Base-by-base conservation (phyloP, 2,797 vertebrate species). In the Amblyraja radiata region DNA sequence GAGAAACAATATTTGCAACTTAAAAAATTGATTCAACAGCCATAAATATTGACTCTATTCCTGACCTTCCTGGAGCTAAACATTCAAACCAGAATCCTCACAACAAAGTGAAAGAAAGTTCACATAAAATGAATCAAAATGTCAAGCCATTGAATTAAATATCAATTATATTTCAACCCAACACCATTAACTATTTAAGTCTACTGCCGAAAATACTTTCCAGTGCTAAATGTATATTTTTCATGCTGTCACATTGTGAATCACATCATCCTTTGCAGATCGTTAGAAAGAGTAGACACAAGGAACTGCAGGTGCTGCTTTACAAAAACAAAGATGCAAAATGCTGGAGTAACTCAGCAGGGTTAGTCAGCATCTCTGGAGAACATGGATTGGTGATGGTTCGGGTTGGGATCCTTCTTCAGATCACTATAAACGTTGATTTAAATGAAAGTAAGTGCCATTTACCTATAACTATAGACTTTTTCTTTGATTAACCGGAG, bases 401-500 rank as follows among this genome's bases (percentile, higher is more conserved):
- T 54, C 46, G 46, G 46, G 46, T 54, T 0, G 46, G 46, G 46
- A 54, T 54, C 46, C 46, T 6, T 54, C 46, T 54, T 54, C 46
- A 54, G 46, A 83, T 61, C 6, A 21, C 65, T 32, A 21, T 16
- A 32, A 61, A 79, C 14, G 2, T 79, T 14, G 32, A 39, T 79
- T 36, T 79, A 39, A 79, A 39, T 39, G 13, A 10, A 77, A n/a
- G 28, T 58, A 58, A 83, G 46, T 58, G 28, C 6, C 61, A n/a
- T 65, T 36, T n/a, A 65, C 65, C n/a, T 32, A 36, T 88, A 36
- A 65, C 18, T 63, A 9, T 88, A 88, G 18, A 7, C 61, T 65
- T 88, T 58, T 83, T 63, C n/a, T 88, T 88, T 88, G 84, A 65
- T 21, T 88, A 68, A 65, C n/a, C n/a, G n/a, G n/a, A 16, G 32